phyloP scores from a whole-genome alignment of 1,140 invertebrate genomes.

The Drosophila paulistorum region DNA sequence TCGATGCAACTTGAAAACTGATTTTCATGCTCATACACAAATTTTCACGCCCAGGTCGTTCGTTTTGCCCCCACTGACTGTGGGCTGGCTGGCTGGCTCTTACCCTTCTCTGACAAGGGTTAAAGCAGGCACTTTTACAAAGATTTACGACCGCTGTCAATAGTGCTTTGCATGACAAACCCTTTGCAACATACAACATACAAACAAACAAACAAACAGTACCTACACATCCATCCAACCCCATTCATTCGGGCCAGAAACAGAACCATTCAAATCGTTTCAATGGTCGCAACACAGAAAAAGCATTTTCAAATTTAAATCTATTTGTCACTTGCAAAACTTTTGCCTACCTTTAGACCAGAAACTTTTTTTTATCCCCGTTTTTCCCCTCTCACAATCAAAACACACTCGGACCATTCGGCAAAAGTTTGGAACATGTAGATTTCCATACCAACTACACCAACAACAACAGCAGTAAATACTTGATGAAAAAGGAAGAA shows the following conservation, averaged over 20 bases:
- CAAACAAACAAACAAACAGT: not conserved
- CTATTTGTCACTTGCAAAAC: slow-evolving; percentile 80
- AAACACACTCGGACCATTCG: slow-evolving; percentile 34
- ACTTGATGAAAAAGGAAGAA: slow-evolving; percentile 2
- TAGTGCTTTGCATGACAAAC: slow-evolving; percentile 77
- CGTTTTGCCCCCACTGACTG: not conserved
- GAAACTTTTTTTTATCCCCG: slow-evolving; percentile 7
- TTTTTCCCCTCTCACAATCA: slow-evolving; percentile 26
- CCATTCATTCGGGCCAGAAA: slow-evolving; percentile 9
- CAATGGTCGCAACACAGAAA: slow-evolving; percentile 44
- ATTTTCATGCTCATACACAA: slow-evolving; percentile 60
- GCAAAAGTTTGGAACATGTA: slow-evolving; percentile 38
- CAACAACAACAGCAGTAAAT: slow-evolving; percentile 10
- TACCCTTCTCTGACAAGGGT: slow-evolving; percentile 64
- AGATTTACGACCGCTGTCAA: slow-evolving; percentile 80
- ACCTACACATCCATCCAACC: not conserved
- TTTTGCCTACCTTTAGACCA: slow-evolving; percentile 69
- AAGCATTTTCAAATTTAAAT: slow-evolving; percentile 81
- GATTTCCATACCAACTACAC: slow-evolving; percentile 30
- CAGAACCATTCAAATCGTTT: not conserved
- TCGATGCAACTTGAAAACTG: slow-evolving; percentile 54
- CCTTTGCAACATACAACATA: slow-evolving; percentile 6
- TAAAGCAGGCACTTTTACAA: slow-evolving; percentile 55
- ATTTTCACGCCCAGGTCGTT: slow-evolving; percentile 52
- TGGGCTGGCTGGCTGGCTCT: not conserved